phyloP scores from a whole-genome alignment of 2,797 vertebrate species.

The Chelon auratus region DNA sequence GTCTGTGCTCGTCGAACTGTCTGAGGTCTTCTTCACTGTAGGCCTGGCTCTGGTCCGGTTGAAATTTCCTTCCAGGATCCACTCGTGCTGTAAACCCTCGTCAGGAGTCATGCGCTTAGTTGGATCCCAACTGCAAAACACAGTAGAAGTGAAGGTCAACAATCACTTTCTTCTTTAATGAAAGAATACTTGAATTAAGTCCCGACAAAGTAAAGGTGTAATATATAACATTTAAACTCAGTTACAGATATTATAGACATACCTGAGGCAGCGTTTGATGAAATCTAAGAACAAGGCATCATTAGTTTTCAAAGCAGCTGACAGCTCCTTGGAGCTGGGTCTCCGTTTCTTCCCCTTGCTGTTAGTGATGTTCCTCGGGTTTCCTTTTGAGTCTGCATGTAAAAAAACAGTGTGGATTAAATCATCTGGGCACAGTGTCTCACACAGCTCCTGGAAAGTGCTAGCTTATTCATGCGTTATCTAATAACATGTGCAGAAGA shows the following conservation, averaged over 20 bases:
- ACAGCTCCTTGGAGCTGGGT: slow-evolving; percentile 90
- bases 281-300: slow-evolving; percentile 92
- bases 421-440: not conserved
- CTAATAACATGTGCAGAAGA: not conserved
- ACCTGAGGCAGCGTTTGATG: slow-evolving; percentile 91
- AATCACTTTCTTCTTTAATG: no score
- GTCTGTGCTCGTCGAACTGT: slow-evolving; percentile 66
- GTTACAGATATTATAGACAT: slow-evolving; percentile 59
- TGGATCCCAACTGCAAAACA: slow-evolving; percentile 88
- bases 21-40: slow-evolving; percentile 79
- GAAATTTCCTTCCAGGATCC: slow-evolving; percentile 90
- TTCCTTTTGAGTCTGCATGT: slow-evolving; percentile 91
- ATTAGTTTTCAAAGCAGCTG: slow-evolving; percentile 87
- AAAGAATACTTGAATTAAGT: no score
- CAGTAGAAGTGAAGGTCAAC: not conserved
- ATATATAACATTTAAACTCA: not conserved
- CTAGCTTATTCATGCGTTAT: not conserved
- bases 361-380: slow-evolving; percentile 90
- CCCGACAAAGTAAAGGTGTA: no score
- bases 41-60: slow-evolving; percentile 80
- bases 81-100: slow-evolving; percentile 90
- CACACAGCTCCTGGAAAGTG: not conserved
- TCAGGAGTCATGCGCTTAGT: slow-evolving; percentile 92
- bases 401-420: not conserved
- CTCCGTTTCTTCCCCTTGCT: slow-evolving; percentile 92